A percentile compares a stretch with the other conserved stretches of the same genome.
Conservation (phyloP, 2,113 vertebrate species). For the Picathartes gymnocephalus region DNA sequence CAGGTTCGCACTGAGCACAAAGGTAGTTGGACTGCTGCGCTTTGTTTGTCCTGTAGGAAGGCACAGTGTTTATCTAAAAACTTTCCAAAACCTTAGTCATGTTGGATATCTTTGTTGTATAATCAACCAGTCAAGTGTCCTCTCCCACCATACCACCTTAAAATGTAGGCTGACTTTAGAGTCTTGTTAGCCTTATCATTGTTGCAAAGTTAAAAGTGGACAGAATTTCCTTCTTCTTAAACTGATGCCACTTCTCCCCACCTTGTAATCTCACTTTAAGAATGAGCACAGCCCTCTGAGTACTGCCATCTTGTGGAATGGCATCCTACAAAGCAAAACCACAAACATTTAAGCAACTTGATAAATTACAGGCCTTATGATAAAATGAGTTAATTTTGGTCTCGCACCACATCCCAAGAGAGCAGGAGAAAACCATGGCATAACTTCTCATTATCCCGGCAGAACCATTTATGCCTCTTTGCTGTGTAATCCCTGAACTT, state of each 20-base stretch:
- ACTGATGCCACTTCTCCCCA: background rate
- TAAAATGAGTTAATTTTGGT: slow-evolving; percentile 5
- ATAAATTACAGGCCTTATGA: slow-evolving; percentile 13
- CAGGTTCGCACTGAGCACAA: background rate
- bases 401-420: background rate
- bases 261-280: slow-evolving; percentile 7
- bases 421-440: background rate
- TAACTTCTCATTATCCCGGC: background rate
- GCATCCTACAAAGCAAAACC: slow-evolving; percentile 10
- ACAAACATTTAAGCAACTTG: slow-evolving; percentile 14
- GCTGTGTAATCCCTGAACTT: background rate
- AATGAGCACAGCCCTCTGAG: background rate
- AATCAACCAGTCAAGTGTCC: background rate
- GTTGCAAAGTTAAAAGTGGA: background rate
- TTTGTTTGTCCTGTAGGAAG: background rate
- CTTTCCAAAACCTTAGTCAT: background rate
- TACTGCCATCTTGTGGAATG: background rate
- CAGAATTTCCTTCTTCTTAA: background rate
- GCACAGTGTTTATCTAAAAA: background rate
- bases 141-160: background rate
- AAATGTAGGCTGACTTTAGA: background rate
- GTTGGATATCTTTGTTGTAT: accelerated
- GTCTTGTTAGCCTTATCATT: background rate
- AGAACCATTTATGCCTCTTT: background rate
- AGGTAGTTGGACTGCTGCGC: background rate